Evolutionary conservation across 2,113 vertebrate genomes (phyloP), one percentile per base, ranked within the genome.

Genomic region (Eurypyga helias): DNA sequence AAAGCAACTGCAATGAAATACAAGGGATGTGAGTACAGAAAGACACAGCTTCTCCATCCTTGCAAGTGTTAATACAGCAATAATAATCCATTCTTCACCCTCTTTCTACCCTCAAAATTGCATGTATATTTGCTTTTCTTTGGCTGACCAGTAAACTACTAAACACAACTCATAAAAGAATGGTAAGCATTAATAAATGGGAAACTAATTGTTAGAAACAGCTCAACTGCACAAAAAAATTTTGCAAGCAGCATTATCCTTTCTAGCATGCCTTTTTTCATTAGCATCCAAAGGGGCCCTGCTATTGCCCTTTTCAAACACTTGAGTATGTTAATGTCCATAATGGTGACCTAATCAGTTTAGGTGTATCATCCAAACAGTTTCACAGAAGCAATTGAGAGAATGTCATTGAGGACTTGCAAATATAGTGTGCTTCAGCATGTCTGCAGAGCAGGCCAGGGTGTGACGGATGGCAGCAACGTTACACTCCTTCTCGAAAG

Each of bases 191-290:
- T 87, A 89, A 33, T 33, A 93, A 73, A 90, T 73, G 21, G 61
- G 25, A 94, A 96, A 94, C 83, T 81, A 94, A 95, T 70, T 94
- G 49, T 76, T 93, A 87, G 51, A 90, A 95, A 83, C 3, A 83
- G 33, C 24, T 83, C 87, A 92, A 69, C 11, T 36, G 49, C 17
- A 82, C 48, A 76, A 94, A 92, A 52, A 46, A 34, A 51, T 33
- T 51, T 94, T 43, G 75, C 29, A 81, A 93, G 86, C 31, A 96
- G 65, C 29, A 2, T 73, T 95, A 87, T 96, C 79, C 79, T 96
- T 95, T 96, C 94, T 90, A 92, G 95, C 67, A 83, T 78, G 49
- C 65, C 51, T 97, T 97, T 96, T 97, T 91, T 96, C 87, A 90
- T 96, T 96, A 96, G 41, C 69, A 93, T 82, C 87, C 85, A 86